A percentile compares a stretch with the other conserved stretches of the same genome.
Evolutionary conservation across 2,797 vertebrate species (phyloP).

Genomic region (Mormyrops attenuatus): DNA sequence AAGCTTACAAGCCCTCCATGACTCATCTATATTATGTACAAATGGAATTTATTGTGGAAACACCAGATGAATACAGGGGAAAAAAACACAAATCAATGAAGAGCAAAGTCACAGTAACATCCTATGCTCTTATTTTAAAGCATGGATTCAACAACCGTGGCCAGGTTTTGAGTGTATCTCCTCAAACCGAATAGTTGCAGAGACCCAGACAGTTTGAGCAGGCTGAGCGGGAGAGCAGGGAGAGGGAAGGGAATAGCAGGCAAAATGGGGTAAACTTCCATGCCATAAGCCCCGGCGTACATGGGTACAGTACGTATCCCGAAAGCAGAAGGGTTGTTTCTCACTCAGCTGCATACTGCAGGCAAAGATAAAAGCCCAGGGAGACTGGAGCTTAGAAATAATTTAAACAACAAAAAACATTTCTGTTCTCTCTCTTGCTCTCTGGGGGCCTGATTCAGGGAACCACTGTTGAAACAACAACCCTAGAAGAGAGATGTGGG

Average conservation of each 20-base stretch:
- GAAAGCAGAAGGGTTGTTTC: neutral
- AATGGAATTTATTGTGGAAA: neutral
- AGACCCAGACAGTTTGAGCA: neutral
- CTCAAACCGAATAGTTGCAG: neutral
- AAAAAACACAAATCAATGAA: neutral
- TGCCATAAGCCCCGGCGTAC: neutral
- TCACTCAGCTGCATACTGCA: neutral
- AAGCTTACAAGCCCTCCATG: neutral
- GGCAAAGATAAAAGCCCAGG: neutral
- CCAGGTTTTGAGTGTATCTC: neutral
- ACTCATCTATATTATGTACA: neutral
- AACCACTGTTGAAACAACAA: neutral
- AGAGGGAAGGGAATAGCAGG: neutral
- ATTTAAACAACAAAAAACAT: conserved; percentile 11
- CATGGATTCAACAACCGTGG: neutral
- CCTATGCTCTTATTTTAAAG: neutral
- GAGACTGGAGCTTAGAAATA: conserved; percentile 5
- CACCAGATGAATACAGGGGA: neutral
- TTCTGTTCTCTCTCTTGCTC: neutral
- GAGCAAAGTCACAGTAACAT: neutral
- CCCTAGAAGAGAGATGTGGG: neutral
- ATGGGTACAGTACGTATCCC: conserved; percentile 8
- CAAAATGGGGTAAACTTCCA: conserved; percentile 13
- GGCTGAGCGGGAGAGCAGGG: neutral
- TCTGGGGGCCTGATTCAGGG: neutral